Conservation (phyloP, 2,113 vertebrate genomes). For the Noctilio leporinus region DNA sequence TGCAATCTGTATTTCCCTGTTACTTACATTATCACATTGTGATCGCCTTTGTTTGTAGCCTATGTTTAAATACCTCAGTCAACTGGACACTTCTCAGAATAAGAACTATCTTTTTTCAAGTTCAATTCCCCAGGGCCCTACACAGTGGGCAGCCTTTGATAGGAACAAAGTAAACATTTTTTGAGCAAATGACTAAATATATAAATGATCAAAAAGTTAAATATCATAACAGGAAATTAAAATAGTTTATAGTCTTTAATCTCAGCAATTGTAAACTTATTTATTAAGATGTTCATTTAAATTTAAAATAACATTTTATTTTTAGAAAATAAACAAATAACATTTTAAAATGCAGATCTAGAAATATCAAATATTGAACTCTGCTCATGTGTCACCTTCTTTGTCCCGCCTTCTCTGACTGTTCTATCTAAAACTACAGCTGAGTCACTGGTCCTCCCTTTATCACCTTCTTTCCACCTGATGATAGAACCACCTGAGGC, state of each 20-base stretch:
- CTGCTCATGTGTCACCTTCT: neutral
- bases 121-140: neutral
- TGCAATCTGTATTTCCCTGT: fast-evolving
- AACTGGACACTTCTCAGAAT: neutral
- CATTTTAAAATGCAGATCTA: neutral
- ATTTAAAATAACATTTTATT: slow-evolving; percentile 3
- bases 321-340: too few relatives aligned
- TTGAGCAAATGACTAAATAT: neutral
- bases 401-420: neutral
- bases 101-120: neutral
- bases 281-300: neutral
- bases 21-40: neutral
- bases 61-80: neutral
- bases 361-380: neutral
- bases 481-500: fast-evolving
- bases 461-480: neutral
- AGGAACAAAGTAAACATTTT: neutral
- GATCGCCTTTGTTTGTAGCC: neutral
- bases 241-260: neutral
- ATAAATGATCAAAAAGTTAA: neutral
- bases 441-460: neutral
- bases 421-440: neutral
- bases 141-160: neutral
- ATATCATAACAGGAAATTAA: neutral
- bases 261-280: neutral